These are phyloP conservation scores for Uloborus plumipes DNA, from an alignment of 2,888 invertebrate species.

Conservation along the genomic window DNA sequence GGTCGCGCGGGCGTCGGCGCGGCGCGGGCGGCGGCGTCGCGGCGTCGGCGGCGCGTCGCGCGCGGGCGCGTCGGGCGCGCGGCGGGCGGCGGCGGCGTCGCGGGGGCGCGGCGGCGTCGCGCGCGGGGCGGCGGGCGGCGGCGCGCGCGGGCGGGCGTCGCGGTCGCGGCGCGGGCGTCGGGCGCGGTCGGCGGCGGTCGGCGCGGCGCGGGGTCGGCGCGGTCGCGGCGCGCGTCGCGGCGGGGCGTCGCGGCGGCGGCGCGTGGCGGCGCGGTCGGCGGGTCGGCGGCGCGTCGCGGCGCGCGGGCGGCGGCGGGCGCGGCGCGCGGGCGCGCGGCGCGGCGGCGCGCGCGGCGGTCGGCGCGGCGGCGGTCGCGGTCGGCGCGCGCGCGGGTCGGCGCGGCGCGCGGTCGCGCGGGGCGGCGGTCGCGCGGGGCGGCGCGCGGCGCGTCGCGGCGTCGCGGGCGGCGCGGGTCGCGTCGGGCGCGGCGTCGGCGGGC, in stretches of 20 bases:
- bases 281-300: background rate
- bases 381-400: background rate
- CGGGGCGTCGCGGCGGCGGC: background rate
- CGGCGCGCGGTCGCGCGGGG: background rate
- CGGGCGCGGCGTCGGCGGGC: no score
- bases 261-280: background rate
- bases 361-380: background rate
- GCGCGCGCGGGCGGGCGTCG: background rate
- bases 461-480: background rate
- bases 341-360: background rate
- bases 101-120: background rate
- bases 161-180: background rate
- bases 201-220: background rate
- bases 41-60: background rate
- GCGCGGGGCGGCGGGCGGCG: background rate
- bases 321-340: background rate
- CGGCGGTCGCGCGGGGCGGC: background rate
- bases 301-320: background rate
- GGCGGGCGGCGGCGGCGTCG: background rate
- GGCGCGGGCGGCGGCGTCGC: background rate
- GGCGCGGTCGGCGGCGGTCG: background rate
- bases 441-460: background rate
- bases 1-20: background rate
- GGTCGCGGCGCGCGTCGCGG: background rate
- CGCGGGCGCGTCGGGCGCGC: background rate